phyloP scores from a whole-genome alignment of 2,113 vertebrate genomes.

The Equus przewalskii region DNA sequence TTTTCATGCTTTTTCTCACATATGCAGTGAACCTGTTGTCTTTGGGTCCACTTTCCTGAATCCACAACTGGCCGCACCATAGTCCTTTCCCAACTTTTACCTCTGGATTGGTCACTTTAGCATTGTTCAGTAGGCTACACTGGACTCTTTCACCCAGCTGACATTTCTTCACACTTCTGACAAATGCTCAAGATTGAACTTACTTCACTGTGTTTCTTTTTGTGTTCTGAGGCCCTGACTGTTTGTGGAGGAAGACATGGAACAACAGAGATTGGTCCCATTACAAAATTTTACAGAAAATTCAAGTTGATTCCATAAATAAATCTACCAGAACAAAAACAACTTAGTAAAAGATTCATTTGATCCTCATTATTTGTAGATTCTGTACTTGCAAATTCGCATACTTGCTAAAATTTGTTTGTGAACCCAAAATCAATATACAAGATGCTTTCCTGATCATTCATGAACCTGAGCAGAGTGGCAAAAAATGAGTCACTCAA shows the following conservation, averaged over 20 bases:
- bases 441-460: background rate
- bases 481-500: background rate
- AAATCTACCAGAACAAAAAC: background rate
- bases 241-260: background rate
- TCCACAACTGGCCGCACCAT: background rate
- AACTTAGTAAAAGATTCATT: background rate
- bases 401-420: background rate
- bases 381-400: background rate
- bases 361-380: background rate
- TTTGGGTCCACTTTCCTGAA: background rate
- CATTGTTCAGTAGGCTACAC: background rate
- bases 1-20: background rate
- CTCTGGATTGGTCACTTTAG: background rate
- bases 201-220: background rate
- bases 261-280: background rate
- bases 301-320: background rate
- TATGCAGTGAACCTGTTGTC: background rate
- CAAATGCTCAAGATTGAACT: background rate
- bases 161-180: background rate
- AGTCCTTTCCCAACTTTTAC: background rate
- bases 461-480: background rate
- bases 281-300: background rate
- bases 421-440: background rate
- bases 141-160: background rate
- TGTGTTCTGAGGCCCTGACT: background rate